A percentile compares a stretch with the other conserved stretches of the same genome.
These are phyloP conservation scores for Lepidothrix coronata DNA, from an alignment of 2,113 vertebrate species.

Conservation along the genomic window DNA sequence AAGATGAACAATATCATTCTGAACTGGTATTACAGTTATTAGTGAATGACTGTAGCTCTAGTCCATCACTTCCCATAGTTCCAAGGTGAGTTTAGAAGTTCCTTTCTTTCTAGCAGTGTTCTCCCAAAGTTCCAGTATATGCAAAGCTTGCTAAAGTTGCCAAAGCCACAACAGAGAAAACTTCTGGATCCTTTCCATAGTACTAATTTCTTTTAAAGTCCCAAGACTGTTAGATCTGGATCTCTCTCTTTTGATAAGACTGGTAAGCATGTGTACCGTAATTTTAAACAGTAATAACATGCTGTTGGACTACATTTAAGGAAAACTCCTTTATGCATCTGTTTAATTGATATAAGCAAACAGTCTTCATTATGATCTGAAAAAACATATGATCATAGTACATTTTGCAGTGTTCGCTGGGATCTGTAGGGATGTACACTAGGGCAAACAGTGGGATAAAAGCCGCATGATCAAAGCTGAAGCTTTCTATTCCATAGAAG, in stretches of 20 bases:
- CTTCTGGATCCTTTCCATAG: background rate
- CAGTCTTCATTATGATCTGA: background rate
- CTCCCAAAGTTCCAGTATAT: background rate
- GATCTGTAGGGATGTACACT: background rate
- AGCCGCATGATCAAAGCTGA: background rate
- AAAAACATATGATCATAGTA: background rate
- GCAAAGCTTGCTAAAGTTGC: background rate
- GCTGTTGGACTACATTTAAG: background rate
- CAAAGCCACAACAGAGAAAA: background rate
- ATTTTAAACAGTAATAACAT: background rate
- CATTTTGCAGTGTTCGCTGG: background rate
- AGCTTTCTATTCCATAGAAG: background rate
- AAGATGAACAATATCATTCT: background rate
- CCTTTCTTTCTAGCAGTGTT: background rate
- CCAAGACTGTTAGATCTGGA: background rate
- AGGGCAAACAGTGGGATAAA: background rate
- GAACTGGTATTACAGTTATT: background rate
- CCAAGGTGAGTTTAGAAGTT: background rate
- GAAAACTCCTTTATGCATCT: background rate
- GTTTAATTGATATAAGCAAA: background rate
- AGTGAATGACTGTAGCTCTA: background rate
- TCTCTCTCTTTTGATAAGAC: background rate
- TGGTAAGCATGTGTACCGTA: background rate
- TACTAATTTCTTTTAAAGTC: background rate
- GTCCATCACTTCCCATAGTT: background rate